phyloP scores from a whole-genome alignment of 2,797 vertebrate species.

The Anniella stebbinsi region DNA sequence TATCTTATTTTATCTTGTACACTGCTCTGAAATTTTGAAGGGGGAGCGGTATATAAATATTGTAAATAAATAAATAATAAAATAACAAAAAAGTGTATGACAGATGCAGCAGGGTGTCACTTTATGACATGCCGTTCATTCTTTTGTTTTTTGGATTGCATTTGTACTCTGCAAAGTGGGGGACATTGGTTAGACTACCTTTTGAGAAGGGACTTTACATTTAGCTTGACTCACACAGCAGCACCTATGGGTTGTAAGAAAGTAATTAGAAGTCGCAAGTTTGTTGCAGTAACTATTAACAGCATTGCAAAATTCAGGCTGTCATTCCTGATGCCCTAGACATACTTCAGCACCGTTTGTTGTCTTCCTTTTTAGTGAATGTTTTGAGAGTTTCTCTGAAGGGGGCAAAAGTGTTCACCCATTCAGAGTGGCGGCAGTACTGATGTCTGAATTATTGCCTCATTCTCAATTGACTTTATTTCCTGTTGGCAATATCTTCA shows the following conservation, averaged over 20 bases:
- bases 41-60: no score
- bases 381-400: not conserved
- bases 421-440: not conserved
- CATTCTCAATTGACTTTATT: not conserved
- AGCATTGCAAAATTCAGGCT: not conserved
- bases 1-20: no score
- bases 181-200: not conserved
- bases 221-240: not conserved
- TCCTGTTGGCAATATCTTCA: not conserved
- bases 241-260: not conserved
- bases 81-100: slow-evolving; percentile 14
- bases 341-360: not conserved
- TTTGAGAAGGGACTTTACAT: not conserved
- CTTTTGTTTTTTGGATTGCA: not conserved
- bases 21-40: no score
- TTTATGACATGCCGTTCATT: slow-evolving; percentile 21
- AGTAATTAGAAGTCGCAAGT: not conserved
- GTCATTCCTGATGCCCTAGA: not conserved
- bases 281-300: not conserved
- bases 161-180: slow-evolving; percentile 5
- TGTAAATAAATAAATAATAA: not conserved
- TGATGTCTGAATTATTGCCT: not conserved
- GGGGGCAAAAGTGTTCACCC: not conserved
- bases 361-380: not conserved
- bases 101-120: not conserved